Base-by-base conservation (phyloP, 2,113 vertebrate species). In the Mobula birostris region DNA sequence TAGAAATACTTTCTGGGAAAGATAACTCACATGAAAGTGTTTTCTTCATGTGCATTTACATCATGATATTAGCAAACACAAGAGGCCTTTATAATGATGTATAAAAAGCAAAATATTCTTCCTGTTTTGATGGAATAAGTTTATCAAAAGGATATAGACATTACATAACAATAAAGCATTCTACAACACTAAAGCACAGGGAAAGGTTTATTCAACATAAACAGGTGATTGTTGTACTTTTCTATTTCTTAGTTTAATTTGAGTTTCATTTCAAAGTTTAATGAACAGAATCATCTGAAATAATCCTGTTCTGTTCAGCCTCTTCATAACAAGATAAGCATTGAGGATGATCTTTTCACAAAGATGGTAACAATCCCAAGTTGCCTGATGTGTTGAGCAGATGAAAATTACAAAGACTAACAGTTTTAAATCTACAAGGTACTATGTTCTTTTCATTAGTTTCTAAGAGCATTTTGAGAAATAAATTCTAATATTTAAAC, bases 401-500 rank as follows among this genome's bases (percentile, higher is more conserved):
- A 92, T 40, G 32, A 70, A 27, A 40, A 32, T 12, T 40, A 12
- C 21, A 48, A 74, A 61, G 27, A 40, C 5, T 12, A 6, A 12
- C 19, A 70, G 7, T 68, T 68, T 68, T 3, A 72, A 21, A 92
- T 19, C 7, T 92, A 63, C n/a, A 92, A 70, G 88, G 15, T 92
- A 7, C 8, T 1, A 27, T 48, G 0, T 36, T 40, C 8, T 8
- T 24, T 63, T 70, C 8, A 27, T 72, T 92, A 40, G 11, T 72
- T 40, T 15, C n/a, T 0, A 90, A 17, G 7, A 90, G 19, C 61
- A 29, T 48, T 93, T 74, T 92, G 66, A 72, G 21, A 24, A 6
- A 92, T 92, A 74, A 56, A 76, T 74, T 93, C 68, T 66, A 90
- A n/a, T 66, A 66, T 63, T 63, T 66, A 66, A 36, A 83, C 56